Conservation (phyloP, 2,113 vertebrate species). For the Coturnix japonica region DNA sequence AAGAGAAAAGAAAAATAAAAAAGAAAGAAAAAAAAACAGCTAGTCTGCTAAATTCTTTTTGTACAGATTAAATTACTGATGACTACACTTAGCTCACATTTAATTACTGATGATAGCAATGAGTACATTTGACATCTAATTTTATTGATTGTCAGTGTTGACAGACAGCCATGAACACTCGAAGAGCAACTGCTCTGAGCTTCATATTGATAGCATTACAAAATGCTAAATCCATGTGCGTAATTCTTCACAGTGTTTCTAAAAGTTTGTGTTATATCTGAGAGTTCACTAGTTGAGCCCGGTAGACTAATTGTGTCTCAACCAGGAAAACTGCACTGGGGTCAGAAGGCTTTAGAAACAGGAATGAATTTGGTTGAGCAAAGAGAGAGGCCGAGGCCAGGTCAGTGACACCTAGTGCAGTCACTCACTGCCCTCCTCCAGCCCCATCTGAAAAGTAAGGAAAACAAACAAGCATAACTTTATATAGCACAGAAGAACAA, state of each 20-base stretch:
- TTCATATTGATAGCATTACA: neutral
- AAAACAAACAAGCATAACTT: conserved; percentile 28
- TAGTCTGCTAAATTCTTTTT: neutral
- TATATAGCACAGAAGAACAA: conserved; percentile 30
- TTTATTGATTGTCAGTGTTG: neutral
- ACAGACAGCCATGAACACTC: neutral
- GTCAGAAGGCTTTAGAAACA: conserved; percentile 29
- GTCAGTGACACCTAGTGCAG: conserved; percentile 38
- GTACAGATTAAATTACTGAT: neutral
- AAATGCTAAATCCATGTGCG: neutral
- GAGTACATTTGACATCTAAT: neutral
- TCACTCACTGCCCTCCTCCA: neutral
- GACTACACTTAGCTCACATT: neutral
- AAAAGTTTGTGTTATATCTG: neutral
- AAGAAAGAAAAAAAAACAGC: neutral
- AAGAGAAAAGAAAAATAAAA: too few relatives aligned
- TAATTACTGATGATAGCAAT: neutral
- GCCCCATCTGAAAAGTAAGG: neutral
- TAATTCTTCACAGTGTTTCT: neutral
- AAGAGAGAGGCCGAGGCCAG: neutral
- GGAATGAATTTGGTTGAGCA: neutral
- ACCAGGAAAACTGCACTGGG: neutral
- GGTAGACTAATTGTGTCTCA: neutral
- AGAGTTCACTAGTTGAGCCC: neutral
- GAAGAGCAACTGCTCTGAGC: neutral